Evolutionary conservation across 2,888 invertebrate species (phyloP).

Genomic region (Pterostichus niger): DNA sequence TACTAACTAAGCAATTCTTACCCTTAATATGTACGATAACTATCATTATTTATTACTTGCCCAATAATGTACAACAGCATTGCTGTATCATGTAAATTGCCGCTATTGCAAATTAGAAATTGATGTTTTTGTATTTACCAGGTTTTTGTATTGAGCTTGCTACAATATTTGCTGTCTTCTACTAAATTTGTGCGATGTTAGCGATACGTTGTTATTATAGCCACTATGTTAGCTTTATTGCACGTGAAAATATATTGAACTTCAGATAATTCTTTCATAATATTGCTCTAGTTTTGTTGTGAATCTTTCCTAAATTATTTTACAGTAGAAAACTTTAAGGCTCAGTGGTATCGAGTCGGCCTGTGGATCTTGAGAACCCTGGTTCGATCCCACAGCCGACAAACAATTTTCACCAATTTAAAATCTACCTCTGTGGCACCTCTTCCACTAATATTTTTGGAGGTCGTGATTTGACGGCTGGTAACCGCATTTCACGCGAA

Average conservation of each 20-base stretch:
- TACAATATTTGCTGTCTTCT: slow-evolving; percentile 22
- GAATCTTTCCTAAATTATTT: too few species aligned
- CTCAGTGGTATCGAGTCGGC: too few species aligned
- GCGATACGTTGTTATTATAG: not conserved
- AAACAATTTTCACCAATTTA: too few species aligned
- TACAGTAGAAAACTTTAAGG: too few species aligned
- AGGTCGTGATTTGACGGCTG: too few species aligned
- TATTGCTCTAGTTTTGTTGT: too few species aligned
- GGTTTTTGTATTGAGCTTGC: slow-evolving; percentile 19
- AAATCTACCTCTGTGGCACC: too few species aligned
- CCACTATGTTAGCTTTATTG: slow-evolving; percentile 42
- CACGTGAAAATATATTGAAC: slow-evolving; percentile 26
- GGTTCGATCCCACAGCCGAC: too few species aligned
- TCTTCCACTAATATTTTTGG: too few species aligned
- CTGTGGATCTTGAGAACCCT: too few species aligned
- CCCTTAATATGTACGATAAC: slow-evolving; percentile 42
- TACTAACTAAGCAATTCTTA: slow-evolving; percentile 49
- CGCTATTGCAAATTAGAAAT: slow-evolving; percentile 37
- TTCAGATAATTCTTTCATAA: slow-evolving; percentile 12
- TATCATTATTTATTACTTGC: slow-evolving; percentile 54
- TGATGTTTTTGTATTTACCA: slow-evolving; percentile 25
- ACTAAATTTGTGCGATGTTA: slow-evolving; percentile 14
- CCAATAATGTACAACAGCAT: slow-evolving; percentile 36
- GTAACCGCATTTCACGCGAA: too few species aligned
- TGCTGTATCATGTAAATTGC: slow-evolving; percentile 29